Conservation (phyloP, 2,888 invertebrate genomes). For the Dynastes tityus region DNA sequence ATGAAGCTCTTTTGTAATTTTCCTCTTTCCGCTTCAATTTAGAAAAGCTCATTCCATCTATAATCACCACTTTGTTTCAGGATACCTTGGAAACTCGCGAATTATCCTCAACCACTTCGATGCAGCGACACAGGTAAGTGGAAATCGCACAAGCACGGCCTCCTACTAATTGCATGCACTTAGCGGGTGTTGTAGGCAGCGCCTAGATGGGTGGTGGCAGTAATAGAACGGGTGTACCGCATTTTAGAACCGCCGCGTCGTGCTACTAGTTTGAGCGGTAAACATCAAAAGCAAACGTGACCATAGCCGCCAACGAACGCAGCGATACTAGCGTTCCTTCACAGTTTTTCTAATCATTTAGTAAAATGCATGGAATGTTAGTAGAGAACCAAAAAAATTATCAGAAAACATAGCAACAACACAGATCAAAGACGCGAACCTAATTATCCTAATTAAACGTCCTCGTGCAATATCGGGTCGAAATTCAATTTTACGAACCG, state of each 20-base stretch:
- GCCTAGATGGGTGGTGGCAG: no score
- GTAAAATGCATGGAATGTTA: no score
- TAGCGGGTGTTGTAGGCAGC: no score
- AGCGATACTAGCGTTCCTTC: no score
- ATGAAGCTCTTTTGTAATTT: neutral
- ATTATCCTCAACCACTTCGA: constrained; percentile 69
- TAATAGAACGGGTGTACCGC: neutral
- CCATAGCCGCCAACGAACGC: neutral
- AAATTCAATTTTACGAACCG: constrained; percentile 1
- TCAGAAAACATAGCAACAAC: no score
- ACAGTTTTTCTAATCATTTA: no score
- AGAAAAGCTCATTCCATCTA: neutral
- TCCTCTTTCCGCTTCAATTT: neutral
- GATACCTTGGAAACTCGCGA: constrained; percentile 67
- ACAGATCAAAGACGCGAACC: neutral
- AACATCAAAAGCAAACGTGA: neutral
- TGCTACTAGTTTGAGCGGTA: neutral
- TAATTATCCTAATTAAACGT: constrained; percentile 11
- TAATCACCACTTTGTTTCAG: constrained; percentile 57
- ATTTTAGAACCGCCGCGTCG: neutral
- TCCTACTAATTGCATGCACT: no score
- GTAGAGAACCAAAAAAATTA: neutral
- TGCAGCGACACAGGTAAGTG: constrained; percentile 68
- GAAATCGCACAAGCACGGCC: constrained; percentile 30
- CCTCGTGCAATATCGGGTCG: constrained; percentile 6